Evolutionary conservation across 2,797 vertebrate genomes (phyloP).

Genomic region (Crax fasciolata): DNA sequence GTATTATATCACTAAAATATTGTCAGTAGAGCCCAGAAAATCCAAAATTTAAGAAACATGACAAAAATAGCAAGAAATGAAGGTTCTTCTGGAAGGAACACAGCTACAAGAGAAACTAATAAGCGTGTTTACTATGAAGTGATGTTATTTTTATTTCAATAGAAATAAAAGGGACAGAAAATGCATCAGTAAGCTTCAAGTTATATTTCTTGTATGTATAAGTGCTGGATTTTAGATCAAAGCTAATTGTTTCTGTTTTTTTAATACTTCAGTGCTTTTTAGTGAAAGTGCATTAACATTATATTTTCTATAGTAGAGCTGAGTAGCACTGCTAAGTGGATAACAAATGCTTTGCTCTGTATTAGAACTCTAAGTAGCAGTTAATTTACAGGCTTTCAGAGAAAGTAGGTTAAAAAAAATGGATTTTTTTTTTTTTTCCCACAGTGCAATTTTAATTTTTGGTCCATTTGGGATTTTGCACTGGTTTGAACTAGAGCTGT

Average conservation of each 20-base stretch:
- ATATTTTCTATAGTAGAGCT: slow-evolving; percentile 35
- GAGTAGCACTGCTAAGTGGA: slow-evolving; percentile 47
- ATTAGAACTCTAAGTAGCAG: slow-evolving; percentile 16
- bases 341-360: slow-evolving; percentile 59
- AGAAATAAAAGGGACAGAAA: slow-evolving; percentile 22
- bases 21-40: neutral
- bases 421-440: neutral
- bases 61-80: neutral
- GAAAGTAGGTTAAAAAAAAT: slow-evolving; percentile 61
- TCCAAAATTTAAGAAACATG: neutral
- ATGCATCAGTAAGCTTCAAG: slow-evolving; percentile 36
- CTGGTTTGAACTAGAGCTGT: neutral
- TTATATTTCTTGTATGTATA: slow-evolving; percentile 18
- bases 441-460: slow-evolving; percentile 41
- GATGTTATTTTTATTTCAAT: slow-evolving; percentile 43
- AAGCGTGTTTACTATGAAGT: neutral
- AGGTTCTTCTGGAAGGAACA: neutral
- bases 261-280: slow-evolving; percentile 21
- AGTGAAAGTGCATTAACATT: slow-evolving; percentile 22
- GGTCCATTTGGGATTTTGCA: slow-evolving; percentile 41
- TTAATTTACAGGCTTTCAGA: slow-evolving; percentile 53
- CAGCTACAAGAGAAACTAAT: neutral
- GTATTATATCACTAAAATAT: neutral
- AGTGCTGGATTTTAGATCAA: slow-evolving; percentile 57
- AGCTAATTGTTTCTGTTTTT: slow-evolving; percentile 29